Conservation (phyloP, 1,140 invertebrate genomes). For the Drosophila equinoxialis region DNA sequence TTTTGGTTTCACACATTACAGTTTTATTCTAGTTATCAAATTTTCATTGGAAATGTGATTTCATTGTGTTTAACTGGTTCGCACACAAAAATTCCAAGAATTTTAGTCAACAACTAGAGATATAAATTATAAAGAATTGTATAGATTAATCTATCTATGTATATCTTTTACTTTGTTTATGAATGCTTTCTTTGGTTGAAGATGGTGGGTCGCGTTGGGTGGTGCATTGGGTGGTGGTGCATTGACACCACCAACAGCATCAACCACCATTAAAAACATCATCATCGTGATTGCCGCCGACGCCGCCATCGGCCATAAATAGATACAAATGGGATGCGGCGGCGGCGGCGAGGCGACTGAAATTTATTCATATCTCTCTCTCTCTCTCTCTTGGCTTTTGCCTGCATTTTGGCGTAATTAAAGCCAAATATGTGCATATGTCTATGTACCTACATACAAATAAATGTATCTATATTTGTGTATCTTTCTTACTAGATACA, state of each 20-base stretch:
- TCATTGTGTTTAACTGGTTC: conserved; percentile 6
- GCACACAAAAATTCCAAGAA: background rate
- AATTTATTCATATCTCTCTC: conserved; percentile 19
- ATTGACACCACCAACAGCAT: conserved; percentile 45
- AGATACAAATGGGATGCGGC: conserved; percentile 11
- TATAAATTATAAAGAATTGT: too few relatives aligned
- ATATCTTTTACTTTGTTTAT: conserved; percentile 18
- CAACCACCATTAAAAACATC: conserved; percentile 36
- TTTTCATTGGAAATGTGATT: background rate
- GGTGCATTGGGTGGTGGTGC: conserved; percentile 44
- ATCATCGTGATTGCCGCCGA: background rate
- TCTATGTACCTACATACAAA: conserved; percentile 30
- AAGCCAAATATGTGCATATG: conserved; percentile 40
- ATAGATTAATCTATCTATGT: conserved; percentile 1
- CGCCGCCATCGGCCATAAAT: conserved; percentile 41
- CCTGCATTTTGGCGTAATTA: conserved; percentile 69
- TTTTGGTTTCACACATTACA: too few relatives aligned
- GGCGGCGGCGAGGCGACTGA: background rate
- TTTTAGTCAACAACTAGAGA: background rate
- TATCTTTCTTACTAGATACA: conserved; percentile 27
- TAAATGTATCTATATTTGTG: conserved; percentile 16
- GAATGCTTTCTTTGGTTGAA: conserved; percentile 33
- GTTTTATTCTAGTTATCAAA: background rate
- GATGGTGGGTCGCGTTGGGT: conserved; percentile 26
- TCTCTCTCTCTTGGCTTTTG: background rate